Percentiles rank a stretch among this genome's conserved stretches.
phyloP scores from a whole-genome alignment of 1,140 invertebrate species.

The Drosophila murphyi region DNA sequence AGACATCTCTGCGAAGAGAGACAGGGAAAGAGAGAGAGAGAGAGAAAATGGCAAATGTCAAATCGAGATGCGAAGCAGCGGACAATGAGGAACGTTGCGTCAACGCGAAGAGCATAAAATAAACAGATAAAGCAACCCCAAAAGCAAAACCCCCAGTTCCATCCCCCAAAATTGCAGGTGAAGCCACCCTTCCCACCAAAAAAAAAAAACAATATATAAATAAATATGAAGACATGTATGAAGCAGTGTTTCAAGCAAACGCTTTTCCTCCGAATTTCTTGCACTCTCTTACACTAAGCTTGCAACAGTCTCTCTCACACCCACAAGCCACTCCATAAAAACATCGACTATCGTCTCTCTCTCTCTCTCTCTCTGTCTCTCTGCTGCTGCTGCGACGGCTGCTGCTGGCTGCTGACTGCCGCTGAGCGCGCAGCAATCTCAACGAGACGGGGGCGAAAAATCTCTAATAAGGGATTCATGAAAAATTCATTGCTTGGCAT shows the following conservation, averaged over 20 bases:
- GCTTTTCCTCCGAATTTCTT: neutral
- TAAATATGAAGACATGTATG: neutral
- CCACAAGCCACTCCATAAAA: neutral
- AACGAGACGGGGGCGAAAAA: slow-evolving; percentile 71
- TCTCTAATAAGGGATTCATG: slow-evolving; percentile 78
- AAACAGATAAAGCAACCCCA: slow-evolving; percentile 65
- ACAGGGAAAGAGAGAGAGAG: neutral
- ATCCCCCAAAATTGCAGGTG: slow-evolving; percentile 1
- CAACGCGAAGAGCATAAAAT: slow-evolving; percentile 53
- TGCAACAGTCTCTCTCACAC: neutral
- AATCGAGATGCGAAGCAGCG: slow-evolving; percentile 53
- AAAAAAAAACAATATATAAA: slow-evolving; percentile 20
- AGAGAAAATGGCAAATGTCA: slow-evolving; percentile 55
- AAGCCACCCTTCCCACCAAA: slow-evolving; percentile 1
- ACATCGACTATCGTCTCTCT: slow-evolving; percentile 20
- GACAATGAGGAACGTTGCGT: slow-evolving; percentile 36
- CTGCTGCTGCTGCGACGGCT: slow-evolving; percentile 22
- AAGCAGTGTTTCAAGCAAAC: neutral
- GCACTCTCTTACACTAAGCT: neutral
- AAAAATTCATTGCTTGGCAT: slow-evolving; percentile 78
- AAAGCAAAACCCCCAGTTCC: slow-evolving; percentile 21
- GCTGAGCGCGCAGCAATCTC: slow-evolving; percentile 70
- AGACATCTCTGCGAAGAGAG: neutral
- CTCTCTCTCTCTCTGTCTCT: slow-evolving; percentile 7
- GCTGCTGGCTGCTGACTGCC: slow-evolving; percentile 36